These are phyloP conservation scores for Calosoma granatense DNA, from an alignment of 1,140 invertebrate species.

Conservation along the genomic window DNA sequence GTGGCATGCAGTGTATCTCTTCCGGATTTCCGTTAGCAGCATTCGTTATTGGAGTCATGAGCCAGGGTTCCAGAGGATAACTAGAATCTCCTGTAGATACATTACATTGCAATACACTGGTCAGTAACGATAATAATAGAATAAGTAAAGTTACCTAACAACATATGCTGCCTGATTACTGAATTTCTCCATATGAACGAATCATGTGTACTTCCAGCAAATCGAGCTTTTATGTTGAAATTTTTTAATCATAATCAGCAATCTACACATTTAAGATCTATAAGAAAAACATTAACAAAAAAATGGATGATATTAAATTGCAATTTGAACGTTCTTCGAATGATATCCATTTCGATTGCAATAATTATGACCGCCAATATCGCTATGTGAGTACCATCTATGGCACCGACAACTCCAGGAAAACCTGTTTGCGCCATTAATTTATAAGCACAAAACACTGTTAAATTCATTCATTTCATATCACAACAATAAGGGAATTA, in stretches of 20 bases:
- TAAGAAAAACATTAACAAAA: background rate
- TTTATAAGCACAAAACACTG: too few relatives aligned
- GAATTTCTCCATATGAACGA: slow-evolving; percentile 25
- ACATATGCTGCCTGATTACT: slow-evolving; percentile 16
- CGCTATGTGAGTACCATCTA: background rate
- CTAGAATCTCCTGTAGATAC: slow-evolving; percentile 28
- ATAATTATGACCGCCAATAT: background rate
- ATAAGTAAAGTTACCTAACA: background rate
- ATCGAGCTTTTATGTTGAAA: slow-evolving; percentile 22
- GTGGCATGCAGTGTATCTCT: slow-evolving; percentile 24
- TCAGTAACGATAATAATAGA: background rate
- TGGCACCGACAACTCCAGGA: background rate
- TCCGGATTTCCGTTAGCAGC: slow-evolving; percentile 19
- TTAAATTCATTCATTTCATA: background rate
- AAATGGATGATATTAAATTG: background rate
- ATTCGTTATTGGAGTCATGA: slow-evolving; percentile 29
- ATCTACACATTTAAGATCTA: slow-evolving; percentile 14
- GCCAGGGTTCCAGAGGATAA: slow-evolving; percentile 31
- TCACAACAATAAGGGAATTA: background rate
- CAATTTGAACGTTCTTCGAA: background rate
- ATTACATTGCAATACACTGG: slow-evolving; percentile 7
- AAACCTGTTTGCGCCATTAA: background rate
- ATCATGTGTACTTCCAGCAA: slow-evolving; percentile 24
- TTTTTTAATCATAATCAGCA: slow-evolving; percentile 21
- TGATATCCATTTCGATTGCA: background rate